These are phyloP conservation scores for Vicugna pacos DNA, from an alignment of 2,113 vertebrate species.

Conservation along the genomic window DNA sequence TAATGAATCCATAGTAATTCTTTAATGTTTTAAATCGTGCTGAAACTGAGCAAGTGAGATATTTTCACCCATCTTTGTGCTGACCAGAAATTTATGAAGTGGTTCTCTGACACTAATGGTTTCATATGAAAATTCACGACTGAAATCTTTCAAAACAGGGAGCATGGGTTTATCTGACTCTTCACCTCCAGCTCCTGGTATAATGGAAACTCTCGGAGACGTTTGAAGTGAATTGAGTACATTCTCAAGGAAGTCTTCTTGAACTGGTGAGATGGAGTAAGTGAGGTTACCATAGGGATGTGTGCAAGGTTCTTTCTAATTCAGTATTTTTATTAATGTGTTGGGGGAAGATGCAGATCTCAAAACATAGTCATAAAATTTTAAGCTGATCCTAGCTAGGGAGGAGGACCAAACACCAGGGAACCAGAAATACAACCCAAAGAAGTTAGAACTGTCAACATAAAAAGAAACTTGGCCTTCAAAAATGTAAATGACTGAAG, in stretches of 20 bases:
- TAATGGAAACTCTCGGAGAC: not conserved
- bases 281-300: constrained; percentile 51
- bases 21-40: not conserved
- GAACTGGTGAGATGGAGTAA: constrained; percentile 46
- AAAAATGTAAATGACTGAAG: constrained; percentile 81
- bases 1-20: not conserved
- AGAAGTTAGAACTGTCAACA: constrained; percentile 74
- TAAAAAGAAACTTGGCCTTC: constrained; percentile 81
- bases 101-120: not conserved
- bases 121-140: not conserved
- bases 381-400: constrained; percentile 77
- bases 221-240: not conserved
- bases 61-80: not conserved
- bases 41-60: not conserved
- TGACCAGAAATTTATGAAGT: not conserved
- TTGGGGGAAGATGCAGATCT: constrained; percentile 68
- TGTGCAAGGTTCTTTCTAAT: constrained; percentile 54
- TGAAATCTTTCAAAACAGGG: not conserved
- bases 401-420: constrained; percentile 74
- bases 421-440: constrained; percentile 78
- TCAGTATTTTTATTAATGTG: constrained; percentile 79
- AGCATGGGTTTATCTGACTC: not conserved
- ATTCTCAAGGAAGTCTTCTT: constrained; percentile 33
- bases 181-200: not conserved
- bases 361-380: constrained; percentile 80